Evolutionary conservation across 2,888 invertebrate species (phyloP).

Genomic region (Hirtodrosophila trivittata): DNA sequence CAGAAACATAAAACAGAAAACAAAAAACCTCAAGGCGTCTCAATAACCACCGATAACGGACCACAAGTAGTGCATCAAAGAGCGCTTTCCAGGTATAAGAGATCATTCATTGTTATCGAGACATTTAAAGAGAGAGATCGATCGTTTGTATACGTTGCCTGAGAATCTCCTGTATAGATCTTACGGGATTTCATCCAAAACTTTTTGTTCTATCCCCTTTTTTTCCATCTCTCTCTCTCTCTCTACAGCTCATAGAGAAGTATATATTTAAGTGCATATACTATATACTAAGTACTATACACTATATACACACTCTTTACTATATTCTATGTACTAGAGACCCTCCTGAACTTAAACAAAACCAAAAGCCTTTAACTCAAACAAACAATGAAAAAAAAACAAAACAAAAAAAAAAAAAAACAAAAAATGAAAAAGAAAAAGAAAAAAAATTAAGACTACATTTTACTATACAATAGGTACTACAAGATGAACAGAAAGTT

Average conservation of each 20-base stretch:
- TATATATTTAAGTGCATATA: slow-evolving; percentile 43
- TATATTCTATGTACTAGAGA: slow-evolving; percentile 38
- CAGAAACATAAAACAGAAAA: slow-evolving; percentile 4
- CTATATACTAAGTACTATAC: slow-evolving; percentile 42
- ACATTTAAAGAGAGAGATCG: slow-evolving; percentile 7
- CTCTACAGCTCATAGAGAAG: slow-evolving; percentile 13
- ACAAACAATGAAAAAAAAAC: slow-evolving; percentile 9
- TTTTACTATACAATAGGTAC: slow-evolving; percentile 66
- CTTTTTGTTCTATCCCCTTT: background rate
- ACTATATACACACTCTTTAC: slow-evolving; percentile 28
- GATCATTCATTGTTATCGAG: slow-evolving; percentile 46
- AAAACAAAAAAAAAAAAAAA: slow-evolving; percentile 50
- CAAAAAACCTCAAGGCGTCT: slow-evolving; percentile 35
- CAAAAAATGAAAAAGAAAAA: slow-evolving; percentile 48
- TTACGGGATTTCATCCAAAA: too few relatives aligned
- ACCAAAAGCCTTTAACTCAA: slow-evolving; percentile 76
- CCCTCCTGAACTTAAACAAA: slow-evolving; percentile 60
- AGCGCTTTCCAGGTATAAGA: slow-evolving; percentile 24
- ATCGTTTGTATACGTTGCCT: slow-evolving; percentile 39
- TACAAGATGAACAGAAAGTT: slow-evolving; percentile 17
- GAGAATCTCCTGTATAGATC: background rate
- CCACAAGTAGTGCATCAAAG: slow-evolving; percentile 55
- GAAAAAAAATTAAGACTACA: slow-evolving; percentile 76
- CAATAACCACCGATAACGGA: slow-evolving; percentile 64
- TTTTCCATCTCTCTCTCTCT: background rate